These are phyloP conservation scores for Eristalis intricaria DNA, from an alignment of 2,888 invertebrate species.

Conservation along the genomic window DNA sequence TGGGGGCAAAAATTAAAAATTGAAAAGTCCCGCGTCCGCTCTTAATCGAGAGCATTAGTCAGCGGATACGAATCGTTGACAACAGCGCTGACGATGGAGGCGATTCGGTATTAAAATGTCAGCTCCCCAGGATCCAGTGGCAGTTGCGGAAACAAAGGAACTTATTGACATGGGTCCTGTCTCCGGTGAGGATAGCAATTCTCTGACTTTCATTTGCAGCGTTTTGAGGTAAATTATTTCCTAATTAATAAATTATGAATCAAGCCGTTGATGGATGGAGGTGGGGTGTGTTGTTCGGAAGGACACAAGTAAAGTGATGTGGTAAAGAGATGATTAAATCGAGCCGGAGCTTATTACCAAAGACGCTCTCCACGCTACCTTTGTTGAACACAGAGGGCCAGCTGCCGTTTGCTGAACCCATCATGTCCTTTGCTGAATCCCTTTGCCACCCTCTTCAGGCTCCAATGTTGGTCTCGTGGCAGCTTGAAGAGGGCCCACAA, in stretches of 20 bases:
- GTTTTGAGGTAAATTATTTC: constrained; percentile 7
- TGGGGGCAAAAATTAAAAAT: constrained; percentile 19
- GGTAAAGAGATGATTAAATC: too few relatives aligned
- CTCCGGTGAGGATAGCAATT: neutral
- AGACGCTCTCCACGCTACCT: too few relatives aligned
- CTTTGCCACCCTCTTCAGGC: too few relatives aligned
- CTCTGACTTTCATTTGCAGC: neutral
- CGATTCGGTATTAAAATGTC: constrained; percentile 37
- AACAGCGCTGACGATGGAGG: constrained; percentile 39
- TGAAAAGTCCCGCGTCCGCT: constrained; percentile 23
- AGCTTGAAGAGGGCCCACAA: too few relatives aligned
- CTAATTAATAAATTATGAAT: constrained; percentile 11
- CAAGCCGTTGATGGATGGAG: neutral
- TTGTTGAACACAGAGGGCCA: too few relatives aligned
- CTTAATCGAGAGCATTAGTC: constrained; percentile 36
- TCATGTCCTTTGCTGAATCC: too few relatives aligned
- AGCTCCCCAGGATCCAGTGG: neutral
- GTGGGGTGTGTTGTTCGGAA: neutral
- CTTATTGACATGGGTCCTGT: constrained; percentile 23
- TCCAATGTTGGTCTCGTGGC: too few relatives aligned
- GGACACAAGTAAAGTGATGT: too few relatives aligned
- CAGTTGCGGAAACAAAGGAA: neutral
- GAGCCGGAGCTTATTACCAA: too few relatives aligned
- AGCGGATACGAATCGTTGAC: constrained; percentile 20
- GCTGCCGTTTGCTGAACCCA: too few relatives aligned